Conservation (phyloP, 2,797 vertebrate species). For the Lithobates pipiens region DNA sequence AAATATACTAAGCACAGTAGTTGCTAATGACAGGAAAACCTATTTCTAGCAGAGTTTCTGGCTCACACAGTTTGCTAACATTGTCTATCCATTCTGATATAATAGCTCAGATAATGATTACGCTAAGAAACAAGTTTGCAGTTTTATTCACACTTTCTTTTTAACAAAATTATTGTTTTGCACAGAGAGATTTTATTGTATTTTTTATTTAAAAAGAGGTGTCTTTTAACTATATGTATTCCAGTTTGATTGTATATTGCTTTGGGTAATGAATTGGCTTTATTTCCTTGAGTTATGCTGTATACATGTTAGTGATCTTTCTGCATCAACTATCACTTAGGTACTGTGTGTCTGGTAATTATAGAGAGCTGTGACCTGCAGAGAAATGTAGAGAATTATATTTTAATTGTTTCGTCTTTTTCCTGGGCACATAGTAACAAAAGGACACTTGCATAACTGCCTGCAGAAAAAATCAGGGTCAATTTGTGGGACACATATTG, state of each 20-base stretch:
- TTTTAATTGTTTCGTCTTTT: constrained; percentile 45
- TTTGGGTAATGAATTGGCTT: neutral
- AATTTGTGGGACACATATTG: constrained; percentile 9
- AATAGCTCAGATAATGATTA: too few species aligned
- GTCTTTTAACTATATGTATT: neutral
- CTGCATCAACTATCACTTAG: constrained; percentile 21
- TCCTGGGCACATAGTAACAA: constrained; percentile 27
- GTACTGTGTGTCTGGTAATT: constrained; percentile 34
- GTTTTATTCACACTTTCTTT: too few species aligned
- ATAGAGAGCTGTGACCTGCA: constrained; percentile 28
- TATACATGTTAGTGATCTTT: constrained; percentile 41
- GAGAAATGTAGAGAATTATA: constrained; percentile 16
- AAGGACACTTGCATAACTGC: constrained; percentile 18
- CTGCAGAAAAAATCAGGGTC: constrained; percentile 42
- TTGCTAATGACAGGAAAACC: too few species aligned
- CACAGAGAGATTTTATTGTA: neutral
- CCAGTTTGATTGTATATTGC: constrained; percentile 1
- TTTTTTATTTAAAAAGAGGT: neutral
- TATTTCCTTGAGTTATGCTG: constrained; percentile 33
- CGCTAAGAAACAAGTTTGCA: too few species aligned
- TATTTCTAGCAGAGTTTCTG: too few species aligned
- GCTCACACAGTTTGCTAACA: too few species aligned
- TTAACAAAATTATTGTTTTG: too few species aligned
- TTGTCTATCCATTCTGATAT: too few species aligned
- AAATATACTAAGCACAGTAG: too few species aligned